A percentile compares a stretch with the other conserved stretches of the same genome.
phyloP scores from a whole-genome alignment of 2,888 invertebrate genomes.

The Pheosia gnoma region DNA sequence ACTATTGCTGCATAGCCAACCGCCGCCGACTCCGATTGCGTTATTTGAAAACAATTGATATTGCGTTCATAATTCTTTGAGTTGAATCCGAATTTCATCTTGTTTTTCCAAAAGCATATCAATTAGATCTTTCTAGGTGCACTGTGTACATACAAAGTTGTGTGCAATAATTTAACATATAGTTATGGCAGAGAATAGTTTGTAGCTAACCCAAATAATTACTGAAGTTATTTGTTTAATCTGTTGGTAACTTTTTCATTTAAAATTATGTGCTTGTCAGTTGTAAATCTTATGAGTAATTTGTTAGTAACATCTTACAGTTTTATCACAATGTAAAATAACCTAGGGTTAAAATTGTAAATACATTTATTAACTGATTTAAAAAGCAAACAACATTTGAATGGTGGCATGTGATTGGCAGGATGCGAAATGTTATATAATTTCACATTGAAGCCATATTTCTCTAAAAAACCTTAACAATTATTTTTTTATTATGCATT shows the following conservation, averaged over 20 bases:
- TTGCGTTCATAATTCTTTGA: background rate
- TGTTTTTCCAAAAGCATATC: conserved; percentile 29
- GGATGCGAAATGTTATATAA: conserved; percentile 2
- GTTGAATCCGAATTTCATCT: background rate
- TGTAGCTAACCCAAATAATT: conserved; percentile 6
- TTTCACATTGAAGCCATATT: conserved; percentile 43
- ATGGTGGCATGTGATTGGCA: conserved; percentile 10
- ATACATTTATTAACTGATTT: conserved; percentile 26
- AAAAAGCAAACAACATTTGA: background rate
- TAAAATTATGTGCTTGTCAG: background rate
- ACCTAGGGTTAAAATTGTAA: conserved; percentile 35
- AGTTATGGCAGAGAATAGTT: conserved; percentile 19
- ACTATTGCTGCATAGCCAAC: conserved; percentile 48
- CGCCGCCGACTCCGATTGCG: conserved; percentile 57
- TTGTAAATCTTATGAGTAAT: background rate
- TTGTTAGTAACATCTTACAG: background rate
- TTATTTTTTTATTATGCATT: conserved; percentile 26
- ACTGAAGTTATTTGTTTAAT: conserved; percentile 1
- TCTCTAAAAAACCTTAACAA: conserved; percentile 21
- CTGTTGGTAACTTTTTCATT: background rate
- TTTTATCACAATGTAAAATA: conserved; percentile 13
- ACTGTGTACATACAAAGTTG: conserved; percentile 25
- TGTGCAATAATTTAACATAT: conserved; percentile 20
- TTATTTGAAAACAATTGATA: conserved; percentile 25
- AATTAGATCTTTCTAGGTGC: conserved; percentile 29